Base-by-base conservation (phyloP, 1,140 invertebrate species). In the Eufriesea mexicana region DNA sequence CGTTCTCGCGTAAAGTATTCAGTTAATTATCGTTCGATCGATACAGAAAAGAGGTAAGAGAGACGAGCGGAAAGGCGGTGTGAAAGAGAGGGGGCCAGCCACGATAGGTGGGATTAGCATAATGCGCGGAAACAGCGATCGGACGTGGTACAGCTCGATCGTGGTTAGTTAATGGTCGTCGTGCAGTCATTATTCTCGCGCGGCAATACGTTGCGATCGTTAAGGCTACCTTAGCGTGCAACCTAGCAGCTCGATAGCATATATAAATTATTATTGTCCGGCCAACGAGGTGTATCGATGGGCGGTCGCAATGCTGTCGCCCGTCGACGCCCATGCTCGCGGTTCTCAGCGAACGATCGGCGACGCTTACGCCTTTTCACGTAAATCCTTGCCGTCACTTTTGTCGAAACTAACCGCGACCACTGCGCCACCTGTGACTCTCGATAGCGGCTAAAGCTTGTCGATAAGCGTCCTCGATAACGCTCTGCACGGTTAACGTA, bases 221-320 rank as follows among this genome's bases (percentile, higher is more conserved):
- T 73, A 87, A 86, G 72, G 75, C 77, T 62, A 85, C 59, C 49
- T 85, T 83, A 76, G 70, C 45, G 82, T 66, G 45, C 71, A 64
- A 74, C 54, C 79, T 70, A 66, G 57, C 79, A 16, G 57, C 45
- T 47, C 49, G 25, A 64, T 54, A 61, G 74, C 75, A 66, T 73
- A 74, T 88, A 89, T 90, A 90, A 91, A 91, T 91, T 91, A 91
- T 90, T 83, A 87, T 91, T 89, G 83, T 82, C 45, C 83, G 84
- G 75, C 82, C 88, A 90, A 91, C 90, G 87, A 86, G 91, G 75
- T 84, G 82, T 88, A 86, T 49, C 84, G 87, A 91, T 91, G 89
- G 91, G 91, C 89, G 91, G 89, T 91, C 89, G 90, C 84, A 92
- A 54, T 55, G 76, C 66, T 73, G 84, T 73, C 74, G 85, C 87